Evolutionary conservation across 2,888 invertebrate genomes (phyloP).

Genomic region (Cosmia pyralina): DNA sequence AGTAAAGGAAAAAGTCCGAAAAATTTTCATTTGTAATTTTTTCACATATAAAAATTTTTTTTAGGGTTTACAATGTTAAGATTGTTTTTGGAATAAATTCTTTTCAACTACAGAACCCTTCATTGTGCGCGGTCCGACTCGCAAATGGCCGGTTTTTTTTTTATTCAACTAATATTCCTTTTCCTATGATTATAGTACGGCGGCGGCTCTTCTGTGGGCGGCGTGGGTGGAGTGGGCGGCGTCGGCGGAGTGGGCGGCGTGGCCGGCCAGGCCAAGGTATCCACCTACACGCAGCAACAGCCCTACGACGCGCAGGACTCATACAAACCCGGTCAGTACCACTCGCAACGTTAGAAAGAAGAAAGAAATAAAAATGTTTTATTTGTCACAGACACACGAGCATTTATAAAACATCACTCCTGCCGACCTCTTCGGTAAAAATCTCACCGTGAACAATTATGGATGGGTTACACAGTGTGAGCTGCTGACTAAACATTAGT

Average conservation of each 20-base stretch:
- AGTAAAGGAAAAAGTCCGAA: too few species aligned
- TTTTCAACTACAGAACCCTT: too few species aligned
- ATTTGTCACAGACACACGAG: background rate
- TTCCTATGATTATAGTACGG: conserved; percentile 74
- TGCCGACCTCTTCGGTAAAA: background rate
- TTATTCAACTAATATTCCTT: too few species aligned
- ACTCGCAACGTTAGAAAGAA: background rate
- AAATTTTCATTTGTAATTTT: too few species aligned
- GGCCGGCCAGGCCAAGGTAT: conserved; percentile 83
- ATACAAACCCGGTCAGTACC: conserved; percentile 77
- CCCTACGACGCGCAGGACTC: conserved; percentile 86
- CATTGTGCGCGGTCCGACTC: too few species aligned
- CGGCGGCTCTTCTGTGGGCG: conserved; percentile 81
- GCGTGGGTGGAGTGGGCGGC: conserved; percentile 77
- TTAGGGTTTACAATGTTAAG: too few species aligned
- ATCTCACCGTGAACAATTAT: background rate
- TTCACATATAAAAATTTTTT: too few species aligned
- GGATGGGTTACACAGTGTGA: too few species aligned
- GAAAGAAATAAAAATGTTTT: background rate
- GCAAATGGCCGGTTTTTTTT: too few species aligned
- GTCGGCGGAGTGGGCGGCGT: conserved; percentile 82
- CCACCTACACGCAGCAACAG: conserved; percentile 81
- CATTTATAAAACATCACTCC: background rate
- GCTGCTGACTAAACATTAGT: too few species aligned
- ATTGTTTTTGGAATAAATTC: too few species aligned